These are phyloP conservation scores for Python bivittatus DNA, from an alignment of 2,113 vertebrate species.

Conservation along the genomic window DNA sequence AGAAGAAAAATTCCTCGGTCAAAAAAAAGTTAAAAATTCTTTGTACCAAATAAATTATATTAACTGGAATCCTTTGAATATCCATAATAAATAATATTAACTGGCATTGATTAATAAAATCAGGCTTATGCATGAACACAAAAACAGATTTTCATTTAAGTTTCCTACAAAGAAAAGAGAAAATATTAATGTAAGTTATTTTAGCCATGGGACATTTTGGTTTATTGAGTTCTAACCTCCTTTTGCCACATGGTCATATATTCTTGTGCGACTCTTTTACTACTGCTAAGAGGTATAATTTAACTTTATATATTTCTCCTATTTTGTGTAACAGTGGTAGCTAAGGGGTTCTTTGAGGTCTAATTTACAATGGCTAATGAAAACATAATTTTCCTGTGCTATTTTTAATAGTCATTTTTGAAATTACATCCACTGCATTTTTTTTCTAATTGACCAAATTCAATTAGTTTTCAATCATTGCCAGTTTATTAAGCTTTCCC, in stretches of 20 bases:
- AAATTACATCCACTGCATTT: conserved; percentile 4
- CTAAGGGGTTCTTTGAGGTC: conserved; percentile 22
- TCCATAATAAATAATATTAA: not conserved
- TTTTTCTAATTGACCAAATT: conserved; percentile 49
- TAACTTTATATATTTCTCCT: conserved; percentile 23
- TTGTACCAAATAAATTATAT: not conserved
- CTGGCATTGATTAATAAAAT: not conserved
- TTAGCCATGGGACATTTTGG: not conserved
- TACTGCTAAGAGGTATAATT: not conserved
- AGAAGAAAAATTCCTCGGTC: not conserved
- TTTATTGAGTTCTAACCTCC: not conserved
- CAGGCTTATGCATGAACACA: not conserved
- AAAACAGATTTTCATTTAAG: accelerated
- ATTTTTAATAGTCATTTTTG: conserved; percentile 7
- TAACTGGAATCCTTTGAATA: accelerated
- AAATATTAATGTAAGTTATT: not conserved
- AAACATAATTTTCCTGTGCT: conserved; percentile 39
- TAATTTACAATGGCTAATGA: conserved; percentile 39
- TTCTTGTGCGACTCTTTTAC: conserved; percentile 1
- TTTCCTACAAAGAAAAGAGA: not conserved
- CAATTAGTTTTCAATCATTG: conserved; percentile 42
- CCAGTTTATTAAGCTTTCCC: conserved; percentile 50
- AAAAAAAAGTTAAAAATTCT: not conserved
- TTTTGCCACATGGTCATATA: accelerated
- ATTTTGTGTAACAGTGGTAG: conserved; percentile 19